These are phyloP conservation scores for Glossophaga mutica DNA, from an alignment of 2,797 vertebrate species.

Conservation along the genomic window DNA sequence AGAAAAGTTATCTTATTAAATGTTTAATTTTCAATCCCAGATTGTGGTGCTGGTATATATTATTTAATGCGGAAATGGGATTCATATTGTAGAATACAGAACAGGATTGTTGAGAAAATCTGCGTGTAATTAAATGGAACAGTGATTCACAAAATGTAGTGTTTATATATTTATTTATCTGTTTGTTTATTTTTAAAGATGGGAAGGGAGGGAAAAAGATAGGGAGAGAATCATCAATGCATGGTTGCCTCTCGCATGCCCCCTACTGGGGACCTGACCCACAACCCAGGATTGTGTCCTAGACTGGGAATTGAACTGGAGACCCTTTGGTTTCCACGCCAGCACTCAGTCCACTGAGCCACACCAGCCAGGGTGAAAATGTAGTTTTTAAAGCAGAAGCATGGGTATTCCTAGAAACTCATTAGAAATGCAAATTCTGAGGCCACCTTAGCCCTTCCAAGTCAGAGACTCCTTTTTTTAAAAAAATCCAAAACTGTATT, in stretches of 20 bases:
- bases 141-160: background rate
- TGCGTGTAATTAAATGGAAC: background rate
- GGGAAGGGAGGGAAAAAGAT: too few species aligned
- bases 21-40: conserved; percentile 5
- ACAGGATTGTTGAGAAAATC: background rate
- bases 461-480: background rate
- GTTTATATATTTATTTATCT: background rate
- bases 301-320: too few species aligned
- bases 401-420: background rate
- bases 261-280: too few species aligned
- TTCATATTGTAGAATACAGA: background rate
- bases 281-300: too few species aligned
- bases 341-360: too few species aligned
- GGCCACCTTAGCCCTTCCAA: background rate
- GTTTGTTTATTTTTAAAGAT: too few species aligned
- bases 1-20: conserved; percentile 35
- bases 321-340: too few species aligned
- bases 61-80: background rate
- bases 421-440: background rate
- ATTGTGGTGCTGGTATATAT: background rate
- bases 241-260: too few species aligned
- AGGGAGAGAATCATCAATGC: too few species aligned
- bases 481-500: background rate
- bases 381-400: background rate
- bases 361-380: too few species aligned